phyloP scores from a whole-genome alignment of 1,140 invertebrate species.

The Daktulosphaira vitifoliae region DNA sequence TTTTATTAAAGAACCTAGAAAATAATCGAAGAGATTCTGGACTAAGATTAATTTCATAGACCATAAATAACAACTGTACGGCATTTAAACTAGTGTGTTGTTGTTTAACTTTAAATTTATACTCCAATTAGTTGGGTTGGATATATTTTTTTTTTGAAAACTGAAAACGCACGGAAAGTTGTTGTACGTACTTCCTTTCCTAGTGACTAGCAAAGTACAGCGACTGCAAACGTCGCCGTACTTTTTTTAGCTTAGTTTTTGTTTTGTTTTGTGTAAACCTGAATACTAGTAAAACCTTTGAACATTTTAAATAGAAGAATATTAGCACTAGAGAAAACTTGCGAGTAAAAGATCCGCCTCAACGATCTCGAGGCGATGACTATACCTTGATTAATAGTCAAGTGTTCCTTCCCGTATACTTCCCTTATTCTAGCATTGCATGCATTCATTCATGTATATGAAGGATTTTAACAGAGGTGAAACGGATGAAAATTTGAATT shows the following conservation, averaged over 20 bases:
- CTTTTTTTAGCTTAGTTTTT: constrained; percentile 4
- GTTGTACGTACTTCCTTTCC: constrained; percentile 3
- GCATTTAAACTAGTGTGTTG: background rate
- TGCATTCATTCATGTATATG: background rate
- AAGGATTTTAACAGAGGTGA: background rate
- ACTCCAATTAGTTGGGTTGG: constrained; percentile 11
- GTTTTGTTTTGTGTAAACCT: constrained; percentile 7
- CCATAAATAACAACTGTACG: constrained; percentile 1
- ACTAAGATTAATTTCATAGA: constrained; percentile 13
- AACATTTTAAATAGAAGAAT: constrained; percentile 25
- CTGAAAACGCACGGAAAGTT: background rate
- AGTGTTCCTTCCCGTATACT: constrained; percentile 26
- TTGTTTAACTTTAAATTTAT: constrained; percentile 22
- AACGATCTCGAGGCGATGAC: background rate
- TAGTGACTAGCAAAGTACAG: too few species aligned
- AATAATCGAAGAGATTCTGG: too few species aligned
- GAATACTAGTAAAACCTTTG: constrained; percentile 13
- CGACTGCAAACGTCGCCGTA: background rate
- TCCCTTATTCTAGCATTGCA: background rate
- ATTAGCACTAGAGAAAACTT: background rate
- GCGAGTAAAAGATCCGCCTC: constrained; percentile 11
- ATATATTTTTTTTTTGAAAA: background rate
- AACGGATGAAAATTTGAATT: constrained; percentile 22
- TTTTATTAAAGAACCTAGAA: too few species aligned
- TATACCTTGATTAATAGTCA: constrained; percentile 30